Evolutionary conservation across 2,888 invertebrate genomes (phyloP).

Genomic region (Mythimna lalbum): DNA sequence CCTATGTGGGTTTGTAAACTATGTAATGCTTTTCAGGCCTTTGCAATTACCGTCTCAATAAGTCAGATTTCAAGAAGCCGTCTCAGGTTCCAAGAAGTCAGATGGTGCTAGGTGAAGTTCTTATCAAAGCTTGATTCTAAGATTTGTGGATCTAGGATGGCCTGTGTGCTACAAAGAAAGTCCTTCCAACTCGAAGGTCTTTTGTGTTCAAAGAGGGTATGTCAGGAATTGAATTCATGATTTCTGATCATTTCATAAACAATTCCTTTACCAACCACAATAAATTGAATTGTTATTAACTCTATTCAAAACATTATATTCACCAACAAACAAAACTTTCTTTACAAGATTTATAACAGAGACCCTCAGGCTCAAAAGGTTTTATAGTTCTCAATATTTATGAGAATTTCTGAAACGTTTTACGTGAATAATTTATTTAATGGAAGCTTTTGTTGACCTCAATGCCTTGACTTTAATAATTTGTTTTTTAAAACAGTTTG

Average conservation of each 20-base stretch:
- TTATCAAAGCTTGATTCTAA: no score
- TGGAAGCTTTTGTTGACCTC: conserved; percentile 61
- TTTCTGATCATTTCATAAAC: neutral
- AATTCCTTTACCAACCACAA: neutral
- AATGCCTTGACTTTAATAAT: conserved; percentile 46
- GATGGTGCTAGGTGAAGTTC: no score
- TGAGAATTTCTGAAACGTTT: conserved; percentile 62
- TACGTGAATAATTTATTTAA: conserved; percentile 73
- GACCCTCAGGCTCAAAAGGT: conserved; percentile 25
- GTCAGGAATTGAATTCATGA: no score
- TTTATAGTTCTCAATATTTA: conserved; percentile 73
- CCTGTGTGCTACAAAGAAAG: no score
- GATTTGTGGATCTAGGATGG: no score
- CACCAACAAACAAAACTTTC: conserved; percentile 22
- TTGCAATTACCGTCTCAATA: no score
- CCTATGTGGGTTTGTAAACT: no score
- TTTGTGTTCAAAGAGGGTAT: no score
- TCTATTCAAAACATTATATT: conserved; percentile 11
- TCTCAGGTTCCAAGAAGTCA: no score
- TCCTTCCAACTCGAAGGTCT: no score
- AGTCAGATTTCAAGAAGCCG: no score
- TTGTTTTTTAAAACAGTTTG: conserved; percentile 58
- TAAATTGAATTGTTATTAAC: neutral
- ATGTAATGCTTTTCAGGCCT: no score
- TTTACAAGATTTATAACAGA: conserved; percentile 16